Conservation (phyloP, 2,113 vertebrate genomes). For the Oncorhynchus gorbuscha region DNA sequence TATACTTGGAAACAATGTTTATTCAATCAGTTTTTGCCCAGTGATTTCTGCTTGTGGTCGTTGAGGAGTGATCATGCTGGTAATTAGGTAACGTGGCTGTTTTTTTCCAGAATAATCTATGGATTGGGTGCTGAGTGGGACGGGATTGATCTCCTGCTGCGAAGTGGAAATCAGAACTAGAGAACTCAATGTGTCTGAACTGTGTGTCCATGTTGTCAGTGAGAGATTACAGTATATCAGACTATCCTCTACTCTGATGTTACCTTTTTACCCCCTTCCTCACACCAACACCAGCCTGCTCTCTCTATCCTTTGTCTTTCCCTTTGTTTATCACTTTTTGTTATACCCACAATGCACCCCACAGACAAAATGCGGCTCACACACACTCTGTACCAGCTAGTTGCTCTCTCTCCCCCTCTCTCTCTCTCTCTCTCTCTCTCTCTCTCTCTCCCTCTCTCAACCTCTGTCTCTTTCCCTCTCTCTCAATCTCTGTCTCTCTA, state of each 20-base stretch:
- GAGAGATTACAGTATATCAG: no score
- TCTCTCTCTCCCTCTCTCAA: no score
- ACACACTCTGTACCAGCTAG: no score
- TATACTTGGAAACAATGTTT: no score
- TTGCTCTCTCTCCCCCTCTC: no score
- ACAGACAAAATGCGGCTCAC: no score
- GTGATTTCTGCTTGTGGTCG: neutral
- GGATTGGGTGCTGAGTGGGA: neutral
- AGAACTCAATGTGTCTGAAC: neutral
- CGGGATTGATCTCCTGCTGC: slow-evolving; percentile 1
- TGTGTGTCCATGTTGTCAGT: neutral
- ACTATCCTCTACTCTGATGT: neutral
- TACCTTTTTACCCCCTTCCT: neutral
- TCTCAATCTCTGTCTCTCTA: no score
- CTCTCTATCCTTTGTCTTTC: neutral
- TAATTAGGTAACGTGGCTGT: slow-evolving; percentile 4
- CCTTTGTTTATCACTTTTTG: neutral
- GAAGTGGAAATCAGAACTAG: neutral
- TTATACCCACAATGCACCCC: neutral
- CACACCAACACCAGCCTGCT: neutral
- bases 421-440: no score
- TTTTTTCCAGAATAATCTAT: slow-evolving; percentile 6
- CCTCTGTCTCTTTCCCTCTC: no score
- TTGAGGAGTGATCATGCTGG: neutral
- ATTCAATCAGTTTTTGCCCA: no score